Conservation (phyloP, 2,797 vertebrate species). For the Phylloscopus collybita region DNA sequence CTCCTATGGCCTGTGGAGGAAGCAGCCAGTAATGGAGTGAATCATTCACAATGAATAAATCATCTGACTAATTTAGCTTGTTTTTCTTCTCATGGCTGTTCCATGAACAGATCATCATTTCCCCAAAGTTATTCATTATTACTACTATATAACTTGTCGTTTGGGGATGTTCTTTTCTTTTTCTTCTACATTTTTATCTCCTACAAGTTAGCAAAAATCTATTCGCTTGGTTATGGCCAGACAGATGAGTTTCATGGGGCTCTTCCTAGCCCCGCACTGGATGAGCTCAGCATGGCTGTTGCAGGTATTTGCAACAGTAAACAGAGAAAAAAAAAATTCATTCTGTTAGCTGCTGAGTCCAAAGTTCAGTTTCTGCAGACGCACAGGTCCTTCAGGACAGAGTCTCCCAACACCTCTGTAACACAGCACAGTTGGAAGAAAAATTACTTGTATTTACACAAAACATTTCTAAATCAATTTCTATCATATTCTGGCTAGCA, state of each 20-base stretch:
- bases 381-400: neutral
- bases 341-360: neutral
- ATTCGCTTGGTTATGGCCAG: fast-evolving
- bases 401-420: neutral
- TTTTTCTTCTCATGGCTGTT: conserved; percentile 17
- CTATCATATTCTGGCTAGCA: neutral
- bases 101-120: neutral
- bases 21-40: conserved; percentile 32
- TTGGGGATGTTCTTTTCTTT: neutral
- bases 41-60: conserved; percentile 46
- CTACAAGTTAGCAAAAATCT: neutral
- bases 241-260: neutral
- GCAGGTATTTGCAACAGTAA: neutral
- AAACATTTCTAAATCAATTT: neutral
- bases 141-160: neutral
- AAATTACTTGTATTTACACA: neutral
- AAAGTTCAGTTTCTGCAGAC: neutral
- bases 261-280: neutral
- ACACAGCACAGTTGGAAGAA: neutral
- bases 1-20: neutral
- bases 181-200: neutral
- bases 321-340: neutral
- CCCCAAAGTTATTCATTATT: neutral
- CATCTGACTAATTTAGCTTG: conserved; percentile 47
- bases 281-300: neutral